Evolutionary conservation across 2,113 vertebrate genomes (phyloP), one percentile per base, ranked within the genome.

Genomic region (Pandion haliaetus): DNA sequence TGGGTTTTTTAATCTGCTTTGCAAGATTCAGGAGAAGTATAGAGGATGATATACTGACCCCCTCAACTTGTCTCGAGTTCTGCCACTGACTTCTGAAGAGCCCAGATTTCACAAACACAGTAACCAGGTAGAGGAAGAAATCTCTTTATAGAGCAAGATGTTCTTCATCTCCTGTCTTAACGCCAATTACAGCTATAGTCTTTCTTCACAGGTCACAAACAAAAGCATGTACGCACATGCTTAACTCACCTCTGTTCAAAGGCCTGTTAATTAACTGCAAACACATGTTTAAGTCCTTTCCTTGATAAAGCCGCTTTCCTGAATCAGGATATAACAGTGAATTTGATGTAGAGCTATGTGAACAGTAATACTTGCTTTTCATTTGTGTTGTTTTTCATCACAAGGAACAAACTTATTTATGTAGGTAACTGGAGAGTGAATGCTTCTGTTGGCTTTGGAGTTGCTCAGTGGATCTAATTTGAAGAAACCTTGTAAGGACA

Each of bases 401-500:
- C 44, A 72, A 85, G 23, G 63, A 84, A 70, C 44, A 82, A 61
- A 69, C 13, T 49, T 84, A 78, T 86, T 82, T 49, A 70, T 21
- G 21, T 21, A 73, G 44, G 54, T 61, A 72, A 45, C 55, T 44
- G 72, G 69, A 38, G 65, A 77, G 54, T 8, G 58, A 89, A 52
- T 19, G n/a, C 66, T 93, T 50, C 83, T 84, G 52, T 20, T 66
- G 23, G 17, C 80, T 90, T 83, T 63, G 52, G 24, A 65, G 65
- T 18, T 73, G 54, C 93, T 50, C 26, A 44, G 58, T 88, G 58
- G 17, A 32, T 66, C 42, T 80, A n/a, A 80, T 88, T 89, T 90
- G 78, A 93, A 74, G 89, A 91, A 93, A 80, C 58, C 84, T 93
- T 63, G 42, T 70, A 91, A 96, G 81, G 91, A 90, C 70, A 91